phyloP scores from a whole-genome alignment of 2,888 invertebrate species.

The Rhingia rostrata region DNA sequence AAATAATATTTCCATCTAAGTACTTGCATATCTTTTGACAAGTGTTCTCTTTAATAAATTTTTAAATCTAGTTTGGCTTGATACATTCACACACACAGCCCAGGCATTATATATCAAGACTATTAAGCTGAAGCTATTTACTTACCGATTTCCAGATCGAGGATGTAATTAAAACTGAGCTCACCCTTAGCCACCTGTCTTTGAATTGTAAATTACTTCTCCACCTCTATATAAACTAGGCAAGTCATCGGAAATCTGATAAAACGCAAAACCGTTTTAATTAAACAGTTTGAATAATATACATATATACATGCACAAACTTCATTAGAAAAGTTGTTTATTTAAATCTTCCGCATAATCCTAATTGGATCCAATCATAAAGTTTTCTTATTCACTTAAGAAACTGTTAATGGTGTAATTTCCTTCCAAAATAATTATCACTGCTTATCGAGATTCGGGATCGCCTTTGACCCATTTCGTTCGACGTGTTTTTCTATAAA shows the following conservation, averaged over 20 bases:
- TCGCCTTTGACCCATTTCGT: slow-evolving; percentile 31
- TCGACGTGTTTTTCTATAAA: not conserved
- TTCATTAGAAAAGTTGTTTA: slow-evolving; percentile 26
- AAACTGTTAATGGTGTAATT: slow-evolving; percentile 50
- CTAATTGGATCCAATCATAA: slow-evolving; percentile 58
- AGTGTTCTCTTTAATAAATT: no score
- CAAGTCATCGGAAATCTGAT: slow-evolving; percentile 3
- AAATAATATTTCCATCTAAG: no score
- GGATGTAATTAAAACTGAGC: no score
- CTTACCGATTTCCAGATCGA: no score
- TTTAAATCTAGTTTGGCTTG: no score
- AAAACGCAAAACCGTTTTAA: slow-evolving; percentile 22
- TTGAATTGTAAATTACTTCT: slow-evolving; percentile 1
- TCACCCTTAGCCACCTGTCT: no score
- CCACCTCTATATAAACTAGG: slow-evolving; percentile 6
- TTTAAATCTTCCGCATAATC: slow-evolving; percentile 53
- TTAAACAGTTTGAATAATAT: slow-evolving; percentile 15
- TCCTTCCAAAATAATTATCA: slow-evolving; percentile 48
- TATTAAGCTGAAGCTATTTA: no score
- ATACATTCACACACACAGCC: no score
- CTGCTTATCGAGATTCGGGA: slow-evolving; percentile 58
- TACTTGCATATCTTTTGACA: no score
- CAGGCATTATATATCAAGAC: no score
- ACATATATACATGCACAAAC: slow-evolving; percentile 4
- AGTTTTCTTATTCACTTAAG: slow-evolving; percentile 62